Evolutionary conservation across 2,888 invertebrate genomes (phyloP).

Genomic region (Hesperia comma): DNA sequence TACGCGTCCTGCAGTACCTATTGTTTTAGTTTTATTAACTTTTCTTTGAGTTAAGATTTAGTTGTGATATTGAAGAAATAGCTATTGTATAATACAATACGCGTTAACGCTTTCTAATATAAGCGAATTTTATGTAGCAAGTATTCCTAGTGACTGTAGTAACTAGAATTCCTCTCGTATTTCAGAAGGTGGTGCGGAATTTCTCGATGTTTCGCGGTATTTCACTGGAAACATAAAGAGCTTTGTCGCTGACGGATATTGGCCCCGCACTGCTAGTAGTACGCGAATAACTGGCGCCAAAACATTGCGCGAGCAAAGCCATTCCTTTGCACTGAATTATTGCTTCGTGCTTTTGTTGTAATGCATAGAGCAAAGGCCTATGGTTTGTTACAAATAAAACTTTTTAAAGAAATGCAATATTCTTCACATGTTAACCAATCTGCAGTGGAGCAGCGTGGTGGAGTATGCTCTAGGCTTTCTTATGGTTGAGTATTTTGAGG

Average conservation of each 20-base stretch:
- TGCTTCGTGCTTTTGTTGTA: conserved; percentile 7
- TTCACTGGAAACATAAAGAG: conserved; percentile 26
- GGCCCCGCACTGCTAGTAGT: conserved; percentile 10
- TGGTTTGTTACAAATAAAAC: not conserved
- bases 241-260: conserved; percentile 31
- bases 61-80: no score
- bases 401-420: no score
- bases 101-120: not conserved
- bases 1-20: no score
- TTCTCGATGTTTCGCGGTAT: conserved; percentile 18
- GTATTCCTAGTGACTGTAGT: conserved; percentile 9
- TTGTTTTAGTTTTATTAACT: no score
- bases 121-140: not conserved
- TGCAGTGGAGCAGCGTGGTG: no score
- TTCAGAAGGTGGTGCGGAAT: conserved; percentile 10
- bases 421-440: no score
- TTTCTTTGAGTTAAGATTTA: no score
- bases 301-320: conserved; percentile 23
- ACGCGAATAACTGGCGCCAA: conserved; percentile 14
- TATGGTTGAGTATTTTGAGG: no score
- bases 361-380: not conserved
- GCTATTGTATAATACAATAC: no score
- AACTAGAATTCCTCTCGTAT: conserved; percentile 25
- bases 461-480: not conserved
- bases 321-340: conserved; percentile 14